phyloP scores from a whole-genome alignment of 2,888 invertebrate species.

The Plebejus melissa region DNA sequence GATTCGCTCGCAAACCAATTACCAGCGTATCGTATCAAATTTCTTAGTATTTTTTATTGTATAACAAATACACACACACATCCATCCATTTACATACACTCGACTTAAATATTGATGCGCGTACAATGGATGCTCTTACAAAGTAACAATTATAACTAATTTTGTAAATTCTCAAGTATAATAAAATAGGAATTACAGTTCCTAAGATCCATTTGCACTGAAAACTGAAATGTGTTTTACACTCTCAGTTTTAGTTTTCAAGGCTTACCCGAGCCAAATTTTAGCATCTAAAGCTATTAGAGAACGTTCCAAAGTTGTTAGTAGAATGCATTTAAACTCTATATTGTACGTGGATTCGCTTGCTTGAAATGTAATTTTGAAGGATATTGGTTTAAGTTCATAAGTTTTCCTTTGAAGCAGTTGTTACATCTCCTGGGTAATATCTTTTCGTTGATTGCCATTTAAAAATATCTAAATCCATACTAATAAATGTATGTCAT shows the following conservation, averaged over 20 bases:
- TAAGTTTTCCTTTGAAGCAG: not conserved
- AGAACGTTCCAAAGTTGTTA: slow-evolving; percentile 19
- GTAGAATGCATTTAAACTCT: slow-evolving; percentile 17
- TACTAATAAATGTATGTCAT: too few species aligned
- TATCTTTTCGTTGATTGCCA: not conserved
- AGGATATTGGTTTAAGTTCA: not conserved
- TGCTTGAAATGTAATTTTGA: slow-evolving; percentile 11
- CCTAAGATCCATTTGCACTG: not conserved
- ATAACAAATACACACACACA: too few species aligned
- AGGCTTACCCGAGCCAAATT: slow-evolving; percentile 19
- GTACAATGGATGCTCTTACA: too few species aligned
- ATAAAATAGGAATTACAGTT: not conserved
- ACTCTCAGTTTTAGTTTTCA: slow-evolving; percentile 13
- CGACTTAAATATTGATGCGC: too few species aligned
- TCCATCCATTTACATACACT: too few species aligned
- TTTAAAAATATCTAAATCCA: too few species aligned
- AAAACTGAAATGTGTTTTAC: slow-evolving; percentile 4
- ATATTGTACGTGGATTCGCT: slow-evolving; percentile 5
- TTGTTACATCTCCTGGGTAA: not conserved
- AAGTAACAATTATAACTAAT: not conserved
- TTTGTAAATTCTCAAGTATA: not conserved
- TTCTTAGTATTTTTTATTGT: too few species aligned
- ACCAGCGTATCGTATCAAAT: too few species aligned
- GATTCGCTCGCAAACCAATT: too few species aligned
- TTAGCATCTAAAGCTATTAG: slow-evolving; percentile 23